phyloP scores from a whole-genome alignment of 2,797 vertebrate genomes.

The Pantherophis vulpinus region DNA sequence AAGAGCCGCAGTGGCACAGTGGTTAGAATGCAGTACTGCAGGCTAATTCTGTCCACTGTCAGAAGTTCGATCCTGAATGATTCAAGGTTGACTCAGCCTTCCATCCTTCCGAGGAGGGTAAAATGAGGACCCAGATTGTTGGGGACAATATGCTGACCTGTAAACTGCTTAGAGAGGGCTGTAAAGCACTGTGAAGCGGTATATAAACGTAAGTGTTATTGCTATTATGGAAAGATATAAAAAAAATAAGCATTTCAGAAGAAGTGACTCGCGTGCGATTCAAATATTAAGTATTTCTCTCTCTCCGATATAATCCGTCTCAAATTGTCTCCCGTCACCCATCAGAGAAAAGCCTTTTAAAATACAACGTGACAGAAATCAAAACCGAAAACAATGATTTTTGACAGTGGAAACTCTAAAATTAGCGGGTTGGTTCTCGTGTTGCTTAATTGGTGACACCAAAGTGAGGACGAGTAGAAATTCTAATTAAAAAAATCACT shows the following conservation, averaged over 20 bases:
- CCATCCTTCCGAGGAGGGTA: no score
- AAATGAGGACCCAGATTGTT: no score
- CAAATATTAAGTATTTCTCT: background rate
- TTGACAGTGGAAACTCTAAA: background rate
- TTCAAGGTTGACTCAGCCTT: no score
- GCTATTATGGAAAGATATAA: background rate
- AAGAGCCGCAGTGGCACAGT: no score
- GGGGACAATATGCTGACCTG: no score
- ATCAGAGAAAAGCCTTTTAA: background rate
- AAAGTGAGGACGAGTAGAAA: conserved; percentile 18
- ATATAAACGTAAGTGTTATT: no score
- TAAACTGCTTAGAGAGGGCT: no score
- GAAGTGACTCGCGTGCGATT: background rate
- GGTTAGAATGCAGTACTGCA: no score
- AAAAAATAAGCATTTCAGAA: background rate
- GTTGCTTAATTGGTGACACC: conserved; percentile 17
- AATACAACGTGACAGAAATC: background rate
- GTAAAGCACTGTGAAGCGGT: no score
- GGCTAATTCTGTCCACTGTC: no score
- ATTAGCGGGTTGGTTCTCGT: background rate
- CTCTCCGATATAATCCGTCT: background rate
- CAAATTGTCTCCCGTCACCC: background rate
- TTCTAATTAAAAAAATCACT: conserved; percentile 46
- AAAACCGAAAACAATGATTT: background rate
- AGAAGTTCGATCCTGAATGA: no score